These are phyloP conservation scores for Subanguina moxae DNA, from an alignment of 1,140 invertebrate species.

Conservation along the genomic window DNA sequence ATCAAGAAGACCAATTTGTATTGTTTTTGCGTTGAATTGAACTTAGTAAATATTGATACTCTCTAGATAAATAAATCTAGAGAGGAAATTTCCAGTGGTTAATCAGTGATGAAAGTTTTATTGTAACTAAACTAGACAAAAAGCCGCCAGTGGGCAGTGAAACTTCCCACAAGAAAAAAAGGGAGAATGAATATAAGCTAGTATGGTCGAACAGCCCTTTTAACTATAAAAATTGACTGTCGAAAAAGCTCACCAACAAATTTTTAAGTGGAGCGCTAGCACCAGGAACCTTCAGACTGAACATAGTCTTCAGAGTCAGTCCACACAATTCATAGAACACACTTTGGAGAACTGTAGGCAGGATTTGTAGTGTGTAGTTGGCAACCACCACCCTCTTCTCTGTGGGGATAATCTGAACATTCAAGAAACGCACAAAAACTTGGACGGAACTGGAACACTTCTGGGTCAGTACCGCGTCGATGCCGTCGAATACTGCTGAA, in stretches of 20 bases:
- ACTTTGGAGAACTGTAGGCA: slow-evolving; percentile 77
- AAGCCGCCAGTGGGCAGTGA: too few relatives aligned
- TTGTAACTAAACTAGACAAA: too few relatives aligned
- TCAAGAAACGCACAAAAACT: slow-evolving; percentile 73
- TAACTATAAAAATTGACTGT: too few relatives aligned
- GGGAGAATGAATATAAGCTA: too few relatives aligned
- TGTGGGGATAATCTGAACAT: slow-evolving; percentile 74
- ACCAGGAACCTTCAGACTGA: slow-evolving; percentile 84
- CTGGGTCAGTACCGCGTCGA: slow-evolving; percentile 78
- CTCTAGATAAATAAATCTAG: too few relatives aligned
- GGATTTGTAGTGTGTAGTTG: slow-evolving; percentile 79
- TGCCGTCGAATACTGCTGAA: slow-evolving; percentile 70
- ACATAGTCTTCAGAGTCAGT: slow-evolving; percentile 83
- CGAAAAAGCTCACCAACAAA: slow-evolving; percentile 73
- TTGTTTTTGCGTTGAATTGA: too few relatives aligned
- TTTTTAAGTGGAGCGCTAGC: slow-evolving; percentile 84
- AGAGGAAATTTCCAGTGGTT: too few relatives aligned
- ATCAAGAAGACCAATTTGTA: too few relatives aligned
- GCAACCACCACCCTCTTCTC: slow-evolving; percentile 61
- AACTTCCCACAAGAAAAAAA: too few relatives aligned
- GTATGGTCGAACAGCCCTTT: too few relatives aligned
- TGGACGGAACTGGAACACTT: slow-evolving; percentile 83
- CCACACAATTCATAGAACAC: slow-evolving; percentile 89
- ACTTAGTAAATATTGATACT: too few relatives aligned
- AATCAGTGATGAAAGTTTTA: too few relatives aligned